Evolutionary conservation across 2,797 vertebrate species (phyloP), one percentile per base, ranked within the genome.

Genomic region (Aythya fuligula): DNA sequence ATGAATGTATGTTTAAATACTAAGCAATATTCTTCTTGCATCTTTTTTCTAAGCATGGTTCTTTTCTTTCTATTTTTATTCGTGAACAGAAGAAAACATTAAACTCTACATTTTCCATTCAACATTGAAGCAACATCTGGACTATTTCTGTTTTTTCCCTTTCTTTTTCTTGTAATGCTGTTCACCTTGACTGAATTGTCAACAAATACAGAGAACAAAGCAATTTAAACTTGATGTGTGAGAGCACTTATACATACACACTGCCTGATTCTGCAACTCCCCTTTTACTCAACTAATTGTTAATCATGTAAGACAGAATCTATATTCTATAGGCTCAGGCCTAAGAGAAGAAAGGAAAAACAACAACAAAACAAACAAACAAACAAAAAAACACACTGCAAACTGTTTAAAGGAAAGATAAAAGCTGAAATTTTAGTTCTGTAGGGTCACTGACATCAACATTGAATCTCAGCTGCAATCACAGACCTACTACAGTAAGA

Each of bases 1-100:
- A 87, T 36, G n/a, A 89, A 76, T 57, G 8, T 90, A 87, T 80
- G 56, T 86, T 95, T 85, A 91, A 95, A 89, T 87, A 93, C 27
- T 38, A 65, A 2, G 0, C 30, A 85, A 90, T 90, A 49, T 64
- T 64, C 43, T 85, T 79, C 58, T 76, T 54, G 16, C 13, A 69
- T 19, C 2, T 79, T 89, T 85, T 77, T 94, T 71, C 11, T 8
- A 74, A 80, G 27, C 73, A 64, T 53, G 0, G 1, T 51, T 78
- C 11, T 58, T n/a, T 47, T 32, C 13, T 54, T 81, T 82, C 43
- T 41, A 25, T 78, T 79, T 45, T 72, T 66, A 77, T 87, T 91
- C 47, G 60, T 71, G 36, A 82, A 75, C 60, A 66, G 65, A 85
- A 78, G 28, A 60, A 91, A 94, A 87, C 30, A 75, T 79, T 91